Base-by-base conservation (phyloP, 2,888 invertebrate species). In the Drosophila recens region DNA sequence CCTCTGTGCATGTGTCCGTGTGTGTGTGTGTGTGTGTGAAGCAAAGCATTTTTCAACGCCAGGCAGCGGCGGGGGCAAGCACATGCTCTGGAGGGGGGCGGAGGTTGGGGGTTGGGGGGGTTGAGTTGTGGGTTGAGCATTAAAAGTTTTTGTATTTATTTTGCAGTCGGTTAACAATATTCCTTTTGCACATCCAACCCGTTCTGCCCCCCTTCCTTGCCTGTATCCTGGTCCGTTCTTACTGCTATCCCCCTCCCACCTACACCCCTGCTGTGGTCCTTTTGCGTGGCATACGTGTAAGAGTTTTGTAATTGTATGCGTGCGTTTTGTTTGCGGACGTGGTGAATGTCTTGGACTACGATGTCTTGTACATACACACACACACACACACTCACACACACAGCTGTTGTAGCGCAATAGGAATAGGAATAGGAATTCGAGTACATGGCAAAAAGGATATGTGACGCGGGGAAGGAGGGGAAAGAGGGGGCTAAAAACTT, bases 121-220 rank as follows among this genome's bases (percentile, higher is more conserved):
- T 51, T 51, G 51, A 51, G 51, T 51, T 51, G 51, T 51, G 51
- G 51, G 51, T 51, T 51, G 75, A 85, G 87, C 87, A 88, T 88
- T 88, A 88, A 90, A 88, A 90, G 90, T 82, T 86, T 90, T 77
- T 89, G 89, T 90, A 82, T 90, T 90, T 85, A 88, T 80, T 87
- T 90, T 90, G 90, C 79, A 88, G 90, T 88, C 89, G 91, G 91
- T 90, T 91, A 90, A 90, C 90, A 89, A 88, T 90, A 87, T 85
- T 90, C 90, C 90, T 78, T 71, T 75, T 65, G 75, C 82, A 70
- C 75, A 69, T 38, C 70, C 72, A 56, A 57, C 70, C 59, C 63
- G 73, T 57, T 57, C 52, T 45, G 33, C 38, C 38, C 61, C 58
- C 27, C 8, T 10, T 4, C 8, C 34, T 17, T 23, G 13, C 36